These are phyloP conservation scores for Probosciger aterrimus DNA, from an alignment of 2,113 vertebrate species.

Conservation along the genomic window DNA sequence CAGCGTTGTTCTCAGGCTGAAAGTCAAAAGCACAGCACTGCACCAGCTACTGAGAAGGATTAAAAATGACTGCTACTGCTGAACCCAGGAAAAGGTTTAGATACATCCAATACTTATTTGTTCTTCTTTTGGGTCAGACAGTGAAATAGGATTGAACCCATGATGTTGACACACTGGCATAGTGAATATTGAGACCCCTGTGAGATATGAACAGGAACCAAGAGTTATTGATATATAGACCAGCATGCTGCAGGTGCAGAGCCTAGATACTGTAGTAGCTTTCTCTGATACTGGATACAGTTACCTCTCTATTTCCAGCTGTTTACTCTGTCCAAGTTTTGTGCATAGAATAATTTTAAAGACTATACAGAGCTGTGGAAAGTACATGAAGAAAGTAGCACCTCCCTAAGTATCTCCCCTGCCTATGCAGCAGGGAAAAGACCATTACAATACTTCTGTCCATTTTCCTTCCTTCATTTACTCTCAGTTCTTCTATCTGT, in stretches of 20 bases:
- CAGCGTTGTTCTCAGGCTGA: too few relatives aligned
- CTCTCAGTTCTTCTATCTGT: neutral
- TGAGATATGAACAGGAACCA: neutral
- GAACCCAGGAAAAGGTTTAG: neutral
- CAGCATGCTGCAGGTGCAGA: neutral
- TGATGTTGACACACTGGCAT: neutral
- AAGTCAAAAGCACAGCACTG: too few relatives aligned
- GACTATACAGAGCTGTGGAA: neutral
- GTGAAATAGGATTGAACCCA: neutral
- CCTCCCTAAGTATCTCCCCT: neutral
- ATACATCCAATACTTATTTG: neutral
- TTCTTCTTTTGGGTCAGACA: neutral
- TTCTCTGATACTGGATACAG: neutral
- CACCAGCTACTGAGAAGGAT: too few relatives aligned
- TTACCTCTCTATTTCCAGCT: neutral
- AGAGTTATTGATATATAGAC: neutral
- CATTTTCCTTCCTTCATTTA: neutral
- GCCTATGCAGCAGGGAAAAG: neutral
- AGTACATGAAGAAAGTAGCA: neutral
- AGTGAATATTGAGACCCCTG: neutral
- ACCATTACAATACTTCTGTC: neutral
- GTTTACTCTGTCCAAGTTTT: neutral
- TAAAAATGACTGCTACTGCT: too few relatives aligned
- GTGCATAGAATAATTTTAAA: neutral
- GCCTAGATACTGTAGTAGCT: neutral